These are phyloP conservation scores for Henricia sp. DNA, from an alignment of 53 echinoderm and acorn worm species.

Conservation along the genomic window DNA sequence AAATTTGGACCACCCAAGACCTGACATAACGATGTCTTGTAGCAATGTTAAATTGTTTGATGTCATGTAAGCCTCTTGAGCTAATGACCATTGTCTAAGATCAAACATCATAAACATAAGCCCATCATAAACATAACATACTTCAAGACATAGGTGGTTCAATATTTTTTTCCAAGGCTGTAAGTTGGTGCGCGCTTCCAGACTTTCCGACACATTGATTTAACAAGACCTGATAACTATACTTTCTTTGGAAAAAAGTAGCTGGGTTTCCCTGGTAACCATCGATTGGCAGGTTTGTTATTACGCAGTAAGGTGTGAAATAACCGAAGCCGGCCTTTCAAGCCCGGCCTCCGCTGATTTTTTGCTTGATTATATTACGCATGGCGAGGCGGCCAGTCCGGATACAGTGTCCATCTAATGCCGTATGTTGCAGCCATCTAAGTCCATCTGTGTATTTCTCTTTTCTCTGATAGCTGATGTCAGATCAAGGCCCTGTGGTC, in stretches of 20 bases:
- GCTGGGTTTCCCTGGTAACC: constrained; percentile 12
- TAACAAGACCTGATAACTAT: constrained; percentile 2
- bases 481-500: constrained; percentile 7
- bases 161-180: no score
- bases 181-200: neutral
- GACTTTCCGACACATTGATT: neutral
- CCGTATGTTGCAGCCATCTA: neutral
- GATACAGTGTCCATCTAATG: neutral
- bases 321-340: neutral
- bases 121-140: no score
- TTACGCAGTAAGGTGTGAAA: constrained; percentile 25
- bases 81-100: no score
- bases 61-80: no score
- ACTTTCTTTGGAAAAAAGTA: neutral
- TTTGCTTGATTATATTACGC: neutral
- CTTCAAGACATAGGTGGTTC: no score
- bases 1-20: no score
- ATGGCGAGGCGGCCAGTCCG: neutral
- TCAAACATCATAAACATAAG: no score
- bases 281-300: constrained; percentile 20
- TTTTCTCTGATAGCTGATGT: neutral
- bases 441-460: neutral
- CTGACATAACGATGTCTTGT: no score
- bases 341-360: neutral
- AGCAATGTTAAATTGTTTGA: no score